Conservation (phyloP, 2,797 vertebrate species). For the Valencia hispanica region DNA sequence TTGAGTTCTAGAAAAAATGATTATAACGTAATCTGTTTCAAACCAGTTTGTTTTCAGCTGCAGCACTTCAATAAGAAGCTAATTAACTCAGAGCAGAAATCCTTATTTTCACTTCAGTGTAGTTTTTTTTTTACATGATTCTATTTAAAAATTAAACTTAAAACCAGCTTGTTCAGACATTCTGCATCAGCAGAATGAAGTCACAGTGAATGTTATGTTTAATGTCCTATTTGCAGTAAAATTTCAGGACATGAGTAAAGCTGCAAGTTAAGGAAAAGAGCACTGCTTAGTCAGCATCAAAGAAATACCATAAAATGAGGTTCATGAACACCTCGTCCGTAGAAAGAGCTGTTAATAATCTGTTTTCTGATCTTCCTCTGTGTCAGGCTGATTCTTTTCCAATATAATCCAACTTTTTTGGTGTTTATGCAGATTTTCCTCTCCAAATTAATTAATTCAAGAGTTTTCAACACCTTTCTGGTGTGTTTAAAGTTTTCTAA, state of each 20-base stretch:
- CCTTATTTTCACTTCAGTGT: neutral
- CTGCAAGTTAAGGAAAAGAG: conserved; percentile 61
- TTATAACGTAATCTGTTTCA: conserved; percentile 11
- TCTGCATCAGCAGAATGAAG: conserved; percentile 10
- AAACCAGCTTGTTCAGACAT: conserved; percentile 7
- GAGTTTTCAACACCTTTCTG: neutral
- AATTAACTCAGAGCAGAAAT: conserved; percentile 9
- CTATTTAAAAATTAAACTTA: conserved; percentile 19
- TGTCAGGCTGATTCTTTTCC: conserved; percentile 14
- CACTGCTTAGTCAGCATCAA: conserved; percentile 61
- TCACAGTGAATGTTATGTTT: conserved; percentile 32
- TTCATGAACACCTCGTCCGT: conserved; percentile 54
- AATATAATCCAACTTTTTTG: conserved; percentile 13
- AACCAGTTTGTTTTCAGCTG: conserved; percentile 18
- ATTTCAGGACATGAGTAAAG: conserved; percentile 52
- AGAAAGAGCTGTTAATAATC: conserved; percentile 36
- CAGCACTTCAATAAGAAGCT: conserved; percentile 20
- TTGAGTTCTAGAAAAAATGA: conserved; percentile 19
- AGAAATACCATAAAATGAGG: conserved; percentile 55
- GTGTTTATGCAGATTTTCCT: neutral
- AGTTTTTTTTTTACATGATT: conserved; percentile 5
- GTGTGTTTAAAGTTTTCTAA: neutral
- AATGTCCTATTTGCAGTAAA: conserved; percentile 56
- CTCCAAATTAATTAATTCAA: conserved; percentile 6
- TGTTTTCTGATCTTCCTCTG: conserved; percentile 25